Evolutionary conservation across 2,113 vertebrate genomes (phyloP).

Genomic region (Suricata suricatta): DNA sequence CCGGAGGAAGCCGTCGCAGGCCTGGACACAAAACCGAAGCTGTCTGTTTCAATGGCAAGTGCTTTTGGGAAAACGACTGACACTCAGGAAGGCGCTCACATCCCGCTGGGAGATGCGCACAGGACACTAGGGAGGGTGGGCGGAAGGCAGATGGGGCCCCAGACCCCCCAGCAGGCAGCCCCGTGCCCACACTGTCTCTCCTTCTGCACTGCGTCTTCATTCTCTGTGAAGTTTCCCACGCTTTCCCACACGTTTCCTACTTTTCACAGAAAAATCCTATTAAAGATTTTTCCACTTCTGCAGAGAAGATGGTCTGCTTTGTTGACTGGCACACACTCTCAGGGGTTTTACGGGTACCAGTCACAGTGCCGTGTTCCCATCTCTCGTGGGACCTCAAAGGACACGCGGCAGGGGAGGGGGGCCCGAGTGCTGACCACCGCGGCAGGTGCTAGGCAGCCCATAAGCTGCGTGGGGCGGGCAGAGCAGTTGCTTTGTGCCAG

Average conservation of each 20-base stretch:
- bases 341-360: too few relatives aligned
- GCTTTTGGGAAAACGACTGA: not conserved
- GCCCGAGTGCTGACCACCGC: too few relatives aligned
- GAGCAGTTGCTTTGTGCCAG: not conserved
- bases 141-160: not conserved
- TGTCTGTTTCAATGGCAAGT: not conserved
- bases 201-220: not conserved
- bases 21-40: not conserved
- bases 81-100: not conserved
- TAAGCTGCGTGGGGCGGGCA: not conserved
- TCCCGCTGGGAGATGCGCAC: accelerated
- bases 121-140: not conserved
- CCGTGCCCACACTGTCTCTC: not conserved
- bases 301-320: not conserved
- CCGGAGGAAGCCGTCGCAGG: not conserved
- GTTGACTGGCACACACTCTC: too few relatives aligned
- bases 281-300: not conserved
- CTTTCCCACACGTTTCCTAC: not conserved
- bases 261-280: not conserved
- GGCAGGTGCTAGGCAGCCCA: not conserved
- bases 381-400: not conserved
- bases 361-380: not conserved
- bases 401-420: too few relatives aligned
- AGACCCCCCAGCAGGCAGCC: not conserved
- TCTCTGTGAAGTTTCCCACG: not conserved